phyloP scores from a whole-genome alignment of 2,797 vertebrate species.

The Tokudaia muenninki region DNA sequence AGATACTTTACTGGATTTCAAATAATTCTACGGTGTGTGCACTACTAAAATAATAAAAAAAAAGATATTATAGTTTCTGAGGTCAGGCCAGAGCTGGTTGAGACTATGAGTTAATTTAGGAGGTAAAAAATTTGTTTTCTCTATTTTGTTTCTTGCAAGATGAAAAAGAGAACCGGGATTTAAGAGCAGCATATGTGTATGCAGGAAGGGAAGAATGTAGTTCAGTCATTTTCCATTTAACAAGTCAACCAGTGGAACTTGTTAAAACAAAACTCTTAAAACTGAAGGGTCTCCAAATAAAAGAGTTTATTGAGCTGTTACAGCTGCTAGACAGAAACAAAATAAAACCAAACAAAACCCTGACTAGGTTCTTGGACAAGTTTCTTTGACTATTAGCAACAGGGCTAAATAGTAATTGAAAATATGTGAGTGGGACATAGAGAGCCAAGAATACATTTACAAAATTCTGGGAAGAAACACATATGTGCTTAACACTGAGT shows the following conservation, averaged over 20 bases:
- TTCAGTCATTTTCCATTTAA: slow-evolving; percentile 60
- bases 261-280: slow-evolving; percentile 43
- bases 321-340: neutral
- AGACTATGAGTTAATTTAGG: slow-evolving; percentile 56
- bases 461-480: neutral
- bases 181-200: neutral
- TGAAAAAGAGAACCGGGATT: neutral
- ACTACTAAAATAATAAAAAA: neutral
- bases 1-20: slow-evolving; percentile 61
- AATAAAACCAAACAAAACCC: neutral
- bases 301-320: slow-evolving; percentile 31
- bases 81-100: slow-evolving; percentile 4
- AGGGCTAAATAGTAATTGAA: neutral
- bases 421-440: neutral
- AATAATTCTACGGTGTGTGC: slow-evolving; percentile 45
- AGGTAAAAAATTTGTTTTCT: slow-evolving; percentile 38
- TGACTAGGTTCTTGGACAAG: neutral
- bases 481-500: neutral
- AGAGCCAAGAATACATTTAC: neutral
- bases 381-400: neutral
- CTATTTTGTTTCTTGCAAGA: neutral
- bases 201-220: neutral
- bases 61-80: slow-evolving; percentile 35
- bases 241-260: slow-evolving; percentile 22
- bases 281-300: slow-evolving; percentile 1